Percentiles rank a stretch among this genome's conserved stretches.
phyloP scores from a whole-genome alignment of 2,888 invertebrate genomes.

The Cheilosia variabilis region DNA sequence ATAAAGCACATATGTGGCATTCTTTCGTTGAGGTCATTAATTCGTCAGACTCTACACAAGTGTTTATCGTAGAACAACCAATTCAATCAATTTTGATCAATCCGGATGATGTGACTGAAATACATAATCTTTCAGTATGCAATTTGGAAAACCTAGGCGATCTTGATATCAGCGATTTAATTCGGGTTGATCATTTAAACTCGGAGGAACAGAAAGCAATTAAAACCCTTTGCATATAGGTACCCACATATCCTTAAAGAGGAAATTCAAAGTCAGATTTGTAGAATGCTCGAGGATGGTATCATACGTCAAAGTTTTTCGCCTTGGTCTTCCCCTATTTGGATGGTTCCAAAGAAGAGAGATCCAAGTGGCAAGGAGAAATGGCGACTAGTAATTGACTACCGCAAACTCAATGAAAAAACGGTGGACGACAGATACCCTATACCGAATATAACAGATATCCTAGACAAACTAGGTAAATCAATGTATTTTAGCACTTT shows the following conservation, averaged over 20 bases:
- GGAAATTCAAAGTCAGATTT: slow-evolving; percentile 24
- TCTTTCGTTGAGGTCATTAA: slow-evolving; percentile 49
- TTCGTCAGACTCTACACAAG: slow-evolving; percentile 20
- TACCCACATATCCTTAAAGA: slow-evolving; percentile 34
- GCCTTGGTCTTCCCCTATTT: slow-evolving; percentile 3
- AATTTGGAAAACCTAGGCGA: slow-evolving; percentile 4
- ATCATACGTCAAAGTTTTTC: slow-evolving; percentile 23
- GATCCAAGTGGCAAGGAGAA: slow-evolving; percentile 21
- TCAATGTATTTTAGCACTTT: slow-evolving; percentile 54
- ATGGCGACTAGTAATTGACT: slow-evolving; percentile 30
- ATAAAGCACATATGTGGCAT: slow-evolving; percentile 39
- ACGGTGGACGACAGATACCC: slow-evolving; percentile 53
- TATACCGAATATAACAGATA: slow-evolving; percentile 77
- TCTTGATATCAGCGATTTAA: background rate
- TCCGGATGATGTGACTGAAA: slow-evolving; percentile 6
- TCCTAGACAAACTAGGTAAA: slow-evolving; percentile 78
- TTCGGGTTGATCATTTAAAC: slow-evolving; percentile 21
- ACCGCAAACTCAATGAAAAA: slow-evolving; percentile 18
- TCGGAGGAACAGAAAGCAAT: slow-evolving; percentile 8
- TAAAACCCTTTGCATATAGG: slow-evolving; percentile 18
- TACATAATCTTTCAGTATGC: slow-evolving; percentile 24
- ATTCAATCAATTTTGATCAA: slow-evolving; percentile 26
- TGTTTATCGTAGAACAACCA: slow-evolving; percentile 60
- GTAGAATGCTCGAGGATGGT: slow-evolving; percentile 19
- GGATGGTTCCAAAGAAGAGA: slow-evolving; percentile 40